These are phyloP conservation scores for Autographa gamma DNA, from an alignment of 2,888 invertebrate species.

Conservation along the genomic window DNA sequence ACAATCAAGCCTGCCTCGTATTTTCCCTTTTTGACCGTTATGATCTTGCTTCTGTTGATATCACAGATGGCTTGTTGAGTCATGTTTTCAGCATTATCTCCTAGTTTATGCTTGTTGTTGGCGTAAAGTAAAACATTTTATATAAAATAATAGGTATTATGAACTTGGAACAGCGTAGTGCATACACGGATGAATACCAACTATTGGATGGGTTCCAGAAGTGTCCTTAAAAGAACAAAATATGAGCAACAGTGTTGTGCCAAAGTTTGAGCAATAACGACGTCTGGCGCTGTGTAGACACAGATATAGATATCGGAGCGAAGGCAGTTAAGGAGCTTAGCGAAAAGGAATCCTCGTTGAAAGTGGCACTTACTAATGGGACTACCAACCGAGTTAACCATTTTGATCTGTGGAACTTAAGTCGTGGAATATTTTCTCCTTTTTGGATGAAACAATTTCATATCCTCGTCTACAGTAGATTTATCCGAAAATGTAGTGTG, in stretches of 20 bases:
- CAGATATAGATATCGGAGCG: conserved; percentile 41
- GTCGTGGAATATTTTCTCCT: not conserved
- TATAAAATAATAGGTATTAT: conserved; percentile 9
- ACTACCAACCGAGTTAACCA: not conserved
- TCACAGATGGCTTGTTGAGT: conserved; percentile 34
- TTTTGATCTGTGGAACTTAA: not conserved
- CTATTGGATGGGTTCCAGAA: conserved; percentile 48
- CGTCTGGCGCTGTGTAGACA: conserved; percentile 45
- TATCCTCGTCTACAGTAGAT: not conserved
- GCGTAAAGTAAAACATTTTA: not conserved
- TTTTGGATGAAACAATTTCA: not conserved
- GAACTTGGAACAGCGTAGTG: conserved; percentile 19
- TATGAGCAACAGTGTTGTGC: conserved; percentile 43
- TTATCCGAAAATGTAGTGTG: conserved; percentile 34
- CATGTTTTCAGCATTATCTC: conserved; percentile 33
- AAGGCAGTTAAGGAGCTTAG: conserved; percentile 37
- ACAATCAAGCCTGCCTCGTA: conserved; percentile 42
- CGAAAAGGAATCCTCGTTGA: conserved; percentile 25
- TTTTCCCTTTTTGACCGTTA: conserved; percentile 36
- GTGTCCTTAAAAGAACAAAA: conserved; percentile 46
- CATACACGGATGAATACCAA: conserved; percentile 33
- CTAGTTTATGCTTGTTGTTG: conserved; percentile 9
- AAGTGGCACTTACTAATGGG: conserved; percentile 10
- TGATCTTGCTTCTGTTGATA: conserved; percentile 33
- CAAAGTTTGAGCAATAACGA: conserved; percentile 47